Percentiles rank a stretch among this genome's conserved stretches.
phyloP scores from a whole-genome alignment of 2,888 invertebrate species.

The Belgica antarctica region DNA sequence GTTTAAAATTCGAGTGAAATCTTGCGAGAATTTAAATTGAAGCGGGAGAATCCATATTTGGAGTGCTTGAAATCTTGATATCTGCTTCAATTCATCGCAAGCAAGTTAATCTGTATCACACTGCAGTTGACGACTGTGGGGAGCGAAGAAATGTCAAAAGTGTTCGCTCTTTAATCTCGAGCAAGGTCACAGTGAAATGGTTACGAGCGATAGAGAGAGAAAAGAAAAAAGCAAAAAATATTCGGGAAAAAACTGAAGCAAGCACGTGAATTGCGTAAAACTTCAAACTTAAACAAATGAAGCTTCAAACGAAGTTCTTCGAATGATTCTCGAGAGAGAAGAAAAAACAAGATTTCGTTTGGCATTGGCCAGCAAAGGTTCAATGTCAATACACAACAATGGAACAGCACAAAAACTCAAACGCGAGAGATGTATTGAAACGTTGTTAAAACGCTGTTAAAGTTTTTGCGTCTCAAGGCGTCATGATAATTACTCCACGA shows the following conservation, averaged over 20 bases:
- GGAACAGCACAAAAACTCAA: background rate
- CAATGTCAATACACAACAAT: conserved; percentile 30
- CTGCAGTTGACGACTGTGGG: background rate
- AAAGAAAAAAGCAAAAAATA: too few relatives aligned
- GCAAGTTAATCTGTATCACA: background rate
- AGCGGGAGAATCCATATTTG: background rate
- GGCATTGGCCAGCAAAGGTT: background rate
- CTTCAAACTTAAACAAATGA: background rate
- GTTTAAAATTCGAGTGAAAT: background rate
- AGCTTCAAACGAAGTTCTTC: background rate
- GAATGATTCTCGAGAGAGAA: background rate
- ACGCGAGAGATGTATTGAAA: background rate
- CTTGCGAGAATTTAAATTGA: background rate
- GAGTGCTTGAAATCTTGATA: background rate
- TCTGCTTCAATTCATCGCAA: background rate
- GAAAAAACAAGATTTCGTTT: conserved; percentile 2
- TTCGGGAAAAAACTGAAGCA: too few relatives aligned
- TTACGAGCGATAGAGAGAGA: background rate
- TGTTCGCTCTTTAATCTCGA: background rate
- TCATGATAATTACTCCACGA: background rate
- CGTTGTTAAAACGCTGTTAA: background rate
- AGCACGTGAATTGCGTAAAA: background rate
- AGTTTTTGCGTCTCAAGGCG: background rate
- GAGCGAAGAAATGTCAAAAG: background rate
- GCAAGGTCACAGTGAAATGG: conserved; percentile 1